Evolutionary conservation across 2,113 vertebrate species (phyloP).

Genomic region (Ascaphus truei): DNA sequence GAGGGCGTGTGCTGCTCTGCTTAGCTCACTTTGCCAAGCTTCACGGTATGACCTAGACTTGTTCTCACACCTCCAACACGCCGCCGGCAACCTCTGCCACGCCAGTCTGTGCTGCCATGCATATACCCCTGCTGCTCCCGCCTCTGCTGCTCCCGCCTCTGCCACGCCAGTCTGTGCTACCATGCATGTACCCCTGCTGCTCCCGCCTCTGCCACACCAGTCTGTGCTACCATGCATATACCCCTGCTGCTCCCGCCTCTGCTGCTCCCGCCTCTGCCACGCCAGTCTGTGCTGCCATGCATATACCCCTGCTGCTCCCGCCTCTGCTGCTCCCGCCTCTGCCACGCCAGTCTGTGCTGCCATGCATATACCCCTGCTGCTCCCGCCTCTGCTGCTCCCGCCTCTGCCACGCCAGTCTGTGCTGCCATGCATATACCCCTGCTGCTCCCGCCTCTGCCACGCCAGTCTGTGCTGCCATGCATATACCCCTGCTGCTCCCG

Average conservation of each 20-base stretch:
- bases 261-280: constrained; percentile 29
- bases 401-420: no score
- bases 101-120: constrained; percentile 3
- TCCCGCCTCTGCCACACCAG: not conserved
- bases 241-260: constrained; percentile 7
- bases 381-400: no score
- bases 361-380: no score
- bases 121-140: not conserved
- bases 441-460: no score
- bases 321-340: no score
- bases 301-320: no score
- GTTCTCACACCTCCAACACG: not conserved
- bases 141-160: not conserved
- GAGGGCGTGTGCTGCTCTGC: not conserved
- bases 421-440: no score
- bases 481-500: no score
- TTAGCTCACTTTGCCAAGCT: not conserved
- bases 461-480: no score
- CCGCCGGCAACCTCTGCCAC: not conserved
- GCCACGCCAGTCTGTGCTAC: not conserved
- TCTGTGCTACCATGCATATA: constrained; percentile 2
- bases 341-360: no score
- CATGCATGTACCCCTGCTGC: not conserved
- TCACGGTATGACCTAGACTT: not conserved
- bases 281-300: constrained; percentile 2